phyloP scores from a whole-genome alignment of 2,797 vertebrate genomes.

The Rhinella marina region DNA sequence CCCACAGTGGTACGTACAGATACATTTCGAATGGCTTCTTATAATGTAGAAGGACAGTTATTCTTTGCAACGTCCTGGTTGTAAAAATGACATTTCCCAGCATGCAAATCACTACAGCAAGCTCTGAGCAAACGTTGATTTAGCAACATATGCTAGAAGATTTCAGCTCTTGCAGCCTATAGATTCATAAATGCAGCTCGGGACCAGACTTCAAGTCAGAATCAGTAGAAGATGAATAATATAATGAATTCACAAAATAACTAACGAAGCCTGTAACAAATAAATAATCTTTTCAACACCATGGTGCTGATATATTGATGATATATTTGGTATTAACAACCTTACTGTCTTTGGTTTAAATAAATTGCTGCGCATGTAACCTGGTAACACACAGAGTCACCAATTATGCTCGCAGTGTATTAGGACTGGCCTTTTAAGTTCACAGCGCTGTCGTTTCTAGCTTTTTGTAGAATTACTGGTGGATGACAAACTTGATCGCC shows the following conservation, averaged over 20 bases:
- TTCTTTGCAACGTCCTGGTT: neutral
- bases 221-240: neutral
- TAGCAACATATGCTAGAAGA: neutral
- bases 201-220: neutral
- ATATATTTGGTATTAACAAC: slow-evolving; percentile 41
- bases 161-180: neutral
- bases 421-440: slow-evolving; percentile 9
- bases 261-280: neutral
- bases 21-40: neutral
- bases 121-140: neutral
- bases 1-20: neutral
- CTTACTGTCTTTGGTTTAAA: slow-evolving; percentile 53
- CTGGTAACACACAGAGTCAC: neutral
- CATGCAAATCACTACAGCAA: neutral
- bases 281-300: neutral
- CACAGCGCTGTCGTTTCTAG: neutral
- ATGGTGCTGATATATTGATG: neutral
- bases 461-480: neutral
- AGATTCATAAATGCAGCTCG: neutral
- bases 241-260: neutral
- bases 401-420: neutral
- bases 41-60: neutral
- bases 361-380: neutral
- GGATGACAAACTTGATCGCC: neutral
- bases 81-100: neutral